phyloP scores from a whole-genome alignment of 2,888 invertebrate species.

The Chrysolina oricalcia region DNA sequence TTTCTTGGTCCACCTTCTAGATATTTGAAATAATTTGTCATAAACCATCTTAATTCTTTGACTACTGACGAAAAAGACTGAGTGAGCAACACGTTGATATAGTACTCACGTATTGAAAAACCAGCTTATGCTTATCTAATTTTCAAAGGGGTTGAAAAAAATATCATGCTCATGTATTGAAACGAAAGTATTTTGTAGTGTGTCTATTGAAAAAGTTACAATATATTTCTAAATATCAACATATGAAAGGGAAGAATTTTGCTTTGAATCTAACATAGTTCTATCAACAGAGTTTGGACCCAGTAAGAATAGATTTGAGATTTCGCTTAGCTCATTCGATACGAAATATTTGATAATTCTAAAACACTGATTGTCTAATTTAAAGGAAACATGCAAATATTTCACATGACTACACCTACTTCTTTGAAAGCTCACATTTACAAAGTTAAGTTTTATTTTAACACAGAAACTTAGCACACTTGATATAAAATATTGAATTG shows the following conservation, averaged over 20 bases:
- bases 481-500: conserved; percentile 6
- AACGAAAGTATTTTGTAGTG: neutral
- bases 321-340: neutral
- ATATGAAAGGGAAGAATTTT: neutral
- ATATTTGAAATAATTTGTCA: too few relatives aligned
- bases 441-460: neutral
- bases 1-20: too few relatives aligned
- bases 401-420: conserved; percentile 6
- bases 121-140: too few relatives aligned
- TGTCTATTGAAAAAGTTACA: neutral
- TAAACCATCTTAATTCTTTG: too few relatives aligned
- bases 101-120: too few relatives aligned
- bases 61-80: too few relatives aligned
- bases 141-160: too few relatives aligned
- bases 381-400: conserved; percentile 10
- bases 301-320: neutral
- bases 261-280: neutral
- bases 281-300: neutral
- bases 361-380: conserved; percentile 44
- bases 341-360: conserved; percentile 23
- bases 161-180: neutral
- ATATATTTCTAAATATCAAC: neutral
- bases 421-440: conserved; percentile 1
- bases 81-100: too few relatives aligned
- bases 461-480: neutral